Evolutionary conservation across 2,797 vertebrate genomes (phyloP).

Genomic region (Tenualosa thibaudeaui): DNA sequence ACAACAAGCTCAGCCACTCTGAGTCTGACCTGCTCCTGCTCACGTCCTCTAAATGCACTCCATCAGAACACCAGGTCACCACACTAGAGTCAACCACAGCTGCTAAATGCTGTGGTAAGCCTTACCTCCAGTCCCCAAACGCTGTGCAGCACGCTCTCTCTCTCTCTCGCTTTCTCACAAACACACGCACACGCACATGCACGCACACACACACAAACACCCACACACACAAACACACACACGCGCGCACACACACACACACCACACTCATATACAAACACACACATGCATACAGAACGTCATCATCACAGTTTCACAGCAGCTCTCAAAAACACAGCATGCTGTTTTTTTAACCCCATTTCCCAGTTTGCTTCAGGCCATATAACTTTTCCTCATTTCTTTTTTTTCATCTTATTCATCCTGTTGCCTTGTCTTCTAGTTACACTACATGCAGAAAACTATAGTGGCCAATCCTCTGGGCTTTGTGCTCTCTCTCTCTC

Average conservation of each 20-base stretch:
- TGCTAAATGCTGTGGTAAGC: not conserved
- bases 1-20: not conserved
- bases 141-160: not conserved
- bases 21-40: not conserved
- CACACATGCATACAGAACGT: slow-evolving; percentile 1
- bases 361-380: slow-evolving; percentile 64
- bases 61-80: not conserved
- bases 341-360: slow-evolving; percentile 59
- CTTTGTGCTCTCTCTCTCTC: slow-evolving; percentile 12
- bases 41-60: not conserved
- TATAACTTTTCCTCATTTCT: slow-evolving; percentile 40
- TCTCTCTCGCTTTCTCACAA: not conserved
- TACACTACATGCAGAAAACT: slow-evolving; percentile 54
- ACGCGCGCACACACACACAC: no score
- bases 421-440: slow-evolving; percentile 50
- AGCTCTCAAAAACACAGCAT: slow-evolving; percentile 54
- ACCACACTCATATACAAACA: not conserved
- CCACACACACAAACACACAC: no score
- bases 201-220: no score
- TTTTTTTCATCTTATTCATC: slow-evolving; percentile 47
- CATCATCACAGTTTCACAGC: slow-evolving; percentile 63
- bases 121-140: not conserved
- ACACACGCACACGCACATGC: no score
- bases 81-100: not conserved
- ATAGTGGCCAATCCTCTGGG: slow-evolving; percentile 52